phyloP scores from a whole-genome alignment of 2,888 invertebrate genomes.

The Stenichneumon culpator region DNA sequence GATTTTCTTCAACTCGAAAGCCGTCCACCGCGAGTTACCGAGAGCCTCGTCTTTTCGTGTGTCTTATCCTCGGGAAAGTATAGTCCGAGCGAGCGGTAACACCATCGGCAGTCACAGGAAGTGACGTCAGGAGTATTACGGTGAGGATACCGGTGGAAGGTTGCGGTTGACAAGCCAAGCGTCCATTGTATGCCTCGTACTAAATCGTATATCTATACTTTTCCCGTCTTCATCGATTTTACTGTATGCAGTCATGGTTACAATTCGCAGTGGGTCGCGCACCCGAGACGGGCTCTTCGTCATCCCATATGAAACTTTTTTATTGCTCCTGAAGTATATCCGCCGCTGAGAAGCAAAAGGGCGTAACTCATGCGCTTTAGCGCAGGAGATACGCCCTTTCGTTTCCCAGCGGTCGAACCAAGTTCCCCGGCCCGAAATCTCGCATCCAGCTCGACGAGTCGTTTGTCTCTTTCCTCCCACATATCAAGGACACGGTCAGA shows the following conservation, averaged over 20 bases:
- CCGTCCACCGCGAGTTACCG: not conserved
- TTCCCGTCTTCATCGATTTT: constrained; percentile 71
- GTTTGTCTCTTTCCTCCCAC: constrained; percentile 28
- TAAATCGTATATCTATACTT: constrained; percentile 30
- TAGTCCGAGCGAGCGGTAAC: constrained; percentile 16
- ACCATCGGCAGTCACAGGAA: constrained; percentile 76
- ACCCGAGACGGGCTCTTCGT: not conserved
- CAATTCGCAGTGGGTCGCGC: constrained; percentile 10
- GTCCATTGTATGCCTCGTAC: constrained; percentile 72
- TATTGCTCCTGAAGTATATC: not conserved
- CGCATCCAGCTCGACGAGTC: not conserved
- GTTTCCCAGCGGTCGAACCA: not conserved
- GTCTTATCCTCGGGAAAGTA: constrained; percentile 36
- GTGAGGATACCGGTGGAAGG: constrained; percentile 78
- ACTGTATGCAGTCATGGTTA: not conserved
- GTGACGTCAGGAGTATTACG: constrained; percentile 81
- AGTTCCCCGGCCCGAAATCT: not conserved
- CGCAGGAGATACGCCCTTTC: not conserved
- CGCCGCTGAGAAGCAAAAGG: not conserved
- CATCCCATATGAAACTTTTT: not conserved
- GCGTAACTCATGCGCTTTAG: not conserved
- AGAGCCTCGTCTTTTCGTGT: constrained; percentile 23
- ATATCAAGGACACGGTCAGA: not conserved
- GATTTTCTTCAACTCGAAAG: not conserved
- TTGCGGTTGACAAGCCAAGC: constrained; percentile 83